Evolutionary conservation across 2,888 invertebrate genomes (phyloP).

Genomic region (Philonicus albiceps): DNA sequence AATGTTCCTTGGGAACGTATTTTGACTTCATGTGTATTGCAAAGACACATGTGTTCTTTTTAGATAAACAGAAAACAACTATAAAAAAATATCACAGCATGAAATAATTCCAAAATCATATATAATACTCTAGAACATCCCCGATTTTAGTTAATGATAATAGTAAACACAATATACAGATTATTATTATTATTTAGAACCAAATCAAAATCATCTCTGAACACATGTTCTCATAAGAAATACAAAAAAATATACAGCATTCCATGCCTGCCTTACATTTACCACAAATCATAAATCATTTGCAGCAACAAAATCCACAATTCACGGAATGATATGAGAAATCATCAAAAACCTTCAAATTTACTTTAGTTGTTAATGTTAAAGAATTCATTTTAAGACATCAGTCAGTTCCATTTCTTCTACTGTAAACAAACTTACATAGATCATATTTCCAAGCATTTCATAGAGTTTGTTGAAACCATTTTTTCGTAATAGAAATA

Average conservation of each 20-base stretch:
- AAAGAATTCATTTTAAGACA: background rate
- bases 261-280: background rate
- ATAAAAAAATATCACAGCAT: background rate
- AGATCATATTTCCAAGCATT: background rate
- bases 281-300: background rate
- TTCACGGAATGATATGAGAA: background rate
- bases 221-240: background rate
- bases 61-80: background rate
- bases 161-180: constrained; percentile 11
- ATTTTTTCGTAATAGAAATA: background rate
- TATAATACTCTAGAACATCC: background rate
- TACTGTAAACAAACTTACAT: background rate
- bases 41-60: too few species aligned
- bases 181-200: constrained; percentile 7
- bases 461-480: background rate
- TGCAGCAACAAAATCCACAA: background rate
- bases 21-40: too few species aligned
- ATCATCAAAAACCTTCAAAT: background rate
- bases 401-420: background rate
- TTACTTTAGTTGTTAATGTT: background rate
- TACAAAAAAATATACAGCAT: background rate
- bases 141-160: background rate
- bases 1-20: too few species aligned
- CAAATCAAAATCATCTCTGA: background rate
- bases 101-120: background rate